phyloP scores from a whole-genome alignment of 2,888 invertebrate genomes.

The Petrophora chlorosata region DNA sequence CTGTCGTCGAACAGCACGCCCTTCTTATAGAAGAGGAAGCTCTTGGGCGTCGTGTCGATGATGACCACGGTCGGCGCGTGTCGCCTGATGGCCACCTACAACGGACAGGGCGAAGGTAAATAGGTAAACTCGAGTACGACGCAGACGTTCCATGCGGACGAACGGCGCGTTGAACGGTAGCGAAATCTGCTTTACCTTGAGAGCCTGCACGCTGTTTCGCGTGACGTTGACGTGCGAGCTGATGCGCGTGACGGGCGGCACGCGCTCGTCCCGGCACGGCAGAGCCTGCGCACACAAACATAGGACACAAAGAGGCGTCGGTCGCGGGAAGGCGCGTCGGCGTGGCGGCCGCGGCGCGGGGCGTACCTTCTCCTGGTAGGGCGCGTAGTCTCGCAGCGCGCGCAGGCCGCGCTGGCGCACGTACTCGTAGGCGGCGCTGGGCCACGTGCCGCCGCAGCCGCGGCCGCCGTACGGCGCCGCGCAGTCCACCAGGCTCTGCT shows the following conservation, averaged over 20 bases:
- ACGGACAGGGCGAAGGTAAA: too few species aligned
- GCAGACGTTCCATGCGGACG: not conserved
- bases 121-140: too few species aligned
- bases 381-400: slow-evolving; percentile 56
- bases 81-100: slow-evolving; percentile 61
- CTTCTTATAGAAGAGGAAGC: slow-evolving; percentile 54
- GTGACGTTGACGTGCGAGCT: slow-evolving; percentile 68
- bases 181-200: slow-evolving; percentile 53
- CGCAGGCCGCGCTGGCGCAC: slow-evolving; percentile 58
- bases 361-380: slow-evolving; percentile 55
- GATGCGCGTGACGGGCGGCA: slow-evolving; percentile 64
- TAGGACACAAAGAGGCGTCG: too few species aligned
- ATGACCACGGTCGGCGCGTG: slow-evolving; percentile 70
- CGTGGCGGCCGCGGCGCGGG: too few species aligned
- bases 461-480: slow-evolving; percentile 56
- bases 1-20: slow-evolving; percentile 65
- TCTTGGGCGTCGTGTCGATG: slow-evolving; percentile 54
- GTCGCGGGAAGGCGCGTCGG: too few species aligned
- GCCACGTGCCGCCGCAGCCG: slow-evolving; percentile 71
- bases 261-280: slow-evolving; percentile 50
- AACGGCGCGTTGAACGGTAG: not conserved
- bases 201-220: slow-evolving; percentile 55
- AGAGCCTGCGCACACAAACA: slow-evolving; percentile 42
- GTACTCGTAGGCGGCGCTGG: slow-evolving; percentile 65
- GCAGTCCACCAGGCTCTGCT: slow-evolving; percentile 73